phyloP scores from a whole-genome alignment of 2,113 vertebrate genomes.

The Mohoua ochrocephala region DNA sequence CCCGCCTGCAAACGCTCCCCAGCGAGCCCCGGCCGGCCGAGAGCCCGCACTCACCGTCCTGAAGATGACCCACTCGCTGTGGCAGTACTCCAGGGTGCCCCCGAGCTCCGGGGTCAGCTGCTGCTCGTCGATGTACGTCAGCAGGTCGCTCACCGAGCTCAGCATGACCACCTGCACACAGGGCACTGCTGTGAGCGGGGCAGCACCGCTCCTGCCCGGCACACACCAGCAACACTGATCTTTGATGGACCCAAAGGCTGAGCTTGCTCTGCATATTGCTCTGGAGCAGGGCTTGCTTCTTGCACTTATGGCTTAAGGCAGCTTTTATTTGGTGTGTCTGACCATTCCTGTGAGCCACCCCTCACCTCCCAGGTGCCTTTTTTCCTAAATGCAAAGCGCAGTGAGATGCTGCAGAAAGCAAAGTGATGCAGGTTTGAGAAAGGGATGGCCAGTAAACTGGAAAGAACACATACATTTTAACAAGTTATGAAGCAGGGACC shows the following conservation, averaged over 20 bases:
- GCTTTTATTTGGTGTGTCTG: background rate
- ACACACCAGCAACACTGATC: background rate
- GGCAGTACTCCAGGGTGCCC: constrained; percentile 92
- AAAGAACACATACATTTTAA: background rate
- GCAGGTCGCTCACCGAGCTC: constrained; percentile 93
- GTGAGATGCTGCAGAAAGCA: background rate
- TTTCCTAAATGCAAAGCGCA: background rate
- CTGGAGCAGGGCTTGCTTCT: background rate
- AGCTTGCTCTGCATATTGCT: background rate
- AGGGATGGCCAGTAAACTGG: background rate
- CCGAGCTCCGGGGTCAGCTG: constrained; percentile 95
- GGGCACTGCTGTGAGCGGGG: background rate
- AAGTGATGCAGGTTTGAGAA: background rate
- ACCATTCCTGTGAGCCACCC: background rate
- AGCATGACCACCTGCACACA: constrained; percentile 91
- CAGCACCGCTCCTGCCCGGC: background rate
- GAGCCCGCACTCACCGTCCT: constrained; percentile 81
- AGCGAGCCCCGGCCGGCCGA: background rate
- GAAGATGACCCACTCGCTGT: constrained; percentile 94
- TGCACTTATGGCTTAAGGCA: background rate
- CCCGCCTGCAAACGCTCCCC: background rate
- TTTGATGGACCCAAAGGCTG: accelerated
- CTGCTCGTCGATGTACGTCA: constrained; percentile 91
- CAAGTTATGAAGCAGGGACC: background rate
- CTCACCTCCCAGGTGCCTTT: background rate